phyloP scores from a whole-genome alignment of 2,113 vertebrate genomes.

The Tenebrosternarchus preto region DNA sequence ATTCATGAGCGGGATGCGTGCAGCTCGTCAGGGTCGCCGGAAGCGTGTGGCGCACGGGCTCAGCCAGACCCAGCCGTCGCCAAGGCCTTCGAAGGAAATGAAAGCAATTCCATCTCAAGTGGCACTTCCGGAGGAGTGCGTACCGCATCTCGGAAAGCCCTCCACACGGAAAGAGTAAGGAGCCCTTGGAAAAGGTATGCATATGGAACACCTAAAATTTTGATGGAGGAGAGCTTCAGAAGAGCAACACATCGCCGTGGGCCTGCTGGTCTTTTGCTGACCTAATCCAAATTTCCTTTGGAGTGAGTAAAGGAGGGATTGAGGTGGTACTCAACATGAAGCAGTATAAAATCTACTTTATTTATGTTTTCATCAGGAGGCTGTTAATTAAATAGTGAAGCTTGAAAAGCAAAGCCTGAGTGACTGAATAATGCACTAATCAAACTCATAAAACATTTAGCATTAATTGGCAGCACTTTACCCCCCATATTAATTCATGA shows the following conservation, averaged over 20 bases:
- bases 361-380: background rate
- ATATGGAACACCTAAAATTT: background rate
- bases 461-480: too few species aligned
- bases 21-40: constrained; percentile 25
- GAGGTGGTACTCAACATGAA: background rate
- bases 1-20: constrained; percentile 45
- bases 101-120: constrained; percentile 40
- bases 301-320: background rate
- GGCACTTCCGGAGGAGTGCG: constrained; percentile 31
- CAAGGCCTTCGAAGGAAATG: constrained; percentile 37
- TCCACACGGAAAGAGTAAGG: constrained; percentile 25
- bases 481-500: too few species aligned
- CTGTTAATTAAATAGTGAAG: background rate
- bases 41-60: constrained; percentile 27
- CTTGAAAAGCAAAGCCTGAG: background rate
- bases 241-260: too few species aligned
- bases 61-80: constrained; percentile 2
- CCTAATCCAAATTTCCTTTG: too few species aligned
- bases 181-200: background rate
- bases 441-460: background rate
- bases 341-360: background rate
- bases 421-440: background rate
- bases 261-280: too few species aligned
- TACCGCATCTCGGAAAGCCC: constrained; percentile 30
- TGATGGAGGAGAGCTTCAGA: background rate